A percentile compares a stretch with the other conserved stretches of the same genome.
Conservation (phyloP, 2,888 invertebrate species). For the Callinectes sapidus region DNA sequence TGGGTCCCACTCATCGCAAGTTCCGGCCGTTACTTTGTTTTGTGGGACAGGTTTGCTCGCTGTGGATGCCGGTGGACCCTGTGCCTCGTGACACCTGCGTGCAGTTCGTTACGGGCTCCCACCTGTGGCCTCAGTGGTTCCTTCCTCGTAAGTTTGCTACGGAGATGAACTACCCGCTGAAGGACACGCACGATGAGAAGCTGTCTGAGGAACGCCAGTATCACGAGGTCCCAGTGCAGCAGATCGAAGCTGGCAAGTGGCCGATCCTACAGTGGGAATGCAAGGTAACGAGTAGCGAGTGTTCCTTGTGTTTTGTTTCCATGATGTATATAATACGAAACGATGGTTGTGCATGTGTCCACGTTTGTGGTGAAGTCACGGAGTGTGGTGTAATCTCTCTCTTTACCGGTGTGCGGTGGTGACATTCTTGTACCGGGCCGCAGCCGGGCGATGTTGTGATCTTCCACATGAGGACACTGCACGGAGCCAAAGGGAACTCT, state of each 20-base stretch:
- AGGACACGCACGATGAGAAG: neutral
- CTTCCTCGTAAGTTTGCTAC: conserved; percentile 74
- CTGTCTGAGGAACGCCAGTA: conserved; percentile 56
- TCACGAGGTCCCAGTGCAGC: conserved; percentile 73
- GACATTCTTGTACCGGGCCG: neutral
- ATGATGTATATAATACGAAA: neutral
- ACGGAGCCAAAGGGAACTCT: conserved; percentile 52
- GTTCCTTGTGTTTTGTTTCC: neutral
- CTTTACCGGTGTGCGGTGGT: neutral
- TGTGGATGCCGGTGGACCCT: conserved; percentile 75
- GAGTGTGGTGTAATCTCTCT: neutral
- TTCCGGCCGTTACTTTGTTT: neutral
- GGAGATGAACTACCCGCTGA: conserved; percentile 73
- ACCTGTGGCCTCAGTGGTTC: conserved; percentile 74
- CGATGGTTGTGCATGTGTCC: neutral
- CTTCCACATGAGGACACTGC: conserved; percentile 44
- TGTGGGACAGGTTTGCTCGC: conserved; percentile 73
- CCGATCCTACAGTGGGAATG: conserved; percentile 74
- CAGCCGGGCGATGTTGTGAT: conserved; percentile 33
- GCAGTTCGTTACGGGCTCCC: conserved; percentile 74
- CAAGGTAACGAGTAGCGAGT: conserved; percentile 68
- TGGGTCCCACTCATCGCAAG: too few relatives aligned
- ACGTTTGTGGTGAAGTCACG: neutral
- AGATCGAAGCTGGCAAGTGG: conserved; percentile 72
- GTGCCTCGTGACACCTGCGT: conserved; percentile 73